Evolutionary conservation across 2,113 vertebrate genomes (phyloP), one percentile per base, ranked within the genome.

Genomic region (Psilopogon haemacephalus): DNA sequence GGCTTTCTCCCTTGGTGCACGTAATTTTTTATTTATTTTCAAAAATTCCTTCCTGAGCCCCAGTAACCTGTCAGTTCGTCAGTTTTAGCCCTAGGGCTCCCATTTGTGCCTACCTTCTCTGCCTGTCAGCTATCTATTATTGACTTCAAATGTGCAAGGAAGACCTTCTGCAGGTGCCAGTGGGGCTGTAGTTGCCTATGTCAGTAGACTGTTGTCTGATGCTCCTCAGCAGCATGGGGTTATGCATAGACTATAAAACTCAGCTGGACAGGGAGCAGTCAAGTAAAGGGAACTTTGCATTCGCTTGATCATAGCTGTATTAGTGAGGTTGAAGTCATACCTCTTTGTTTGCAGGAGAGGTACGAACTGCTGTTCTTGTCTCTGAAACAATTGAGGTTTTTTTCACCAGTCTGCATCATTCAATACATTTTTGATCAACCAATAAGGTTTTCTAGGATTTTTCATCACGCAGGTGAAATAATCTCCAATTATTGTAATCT

Each of bases 371-470:
- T 55, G 62, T 44, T 58, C 62, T 78, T 62, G 55, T 48, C 69
- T 44, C 16, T 67, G 74, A 90, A 89, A 67, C 50, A 54, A 2
- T 65, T 63, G 42, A 40, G 37, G 17, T 83, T 85, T 76, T 30
- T 35, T 60, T 0, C 37, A 27, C 8, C 0, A 0, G 2, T 54
- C 32, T 65, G 16, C 0, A 0, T 79, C 54, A 12, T 40, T 50
- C 48, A 24, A 24, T 44, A 46, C 40, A 11, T n/a, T 71, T 86
- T 44, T 65, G 80, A 69, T 88, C 75, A 75, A 38, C 13, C 75
- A 35, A 17, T 65, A 24, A n/a, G 15, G 52, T 88, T 88, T 87
- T 80, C 52, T 74, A 13, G 35, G 70, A 46, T 28, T 3, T 37
- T 15, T 65, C 21, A 28, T n/a, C 55, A 28, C 9, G 56, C 17